These are phyloP conservation scores for Hippocampus guttulatus DNA, from an alignment of 2,113 vertebrate genomes.

Conservation along the genomic window DNA sequence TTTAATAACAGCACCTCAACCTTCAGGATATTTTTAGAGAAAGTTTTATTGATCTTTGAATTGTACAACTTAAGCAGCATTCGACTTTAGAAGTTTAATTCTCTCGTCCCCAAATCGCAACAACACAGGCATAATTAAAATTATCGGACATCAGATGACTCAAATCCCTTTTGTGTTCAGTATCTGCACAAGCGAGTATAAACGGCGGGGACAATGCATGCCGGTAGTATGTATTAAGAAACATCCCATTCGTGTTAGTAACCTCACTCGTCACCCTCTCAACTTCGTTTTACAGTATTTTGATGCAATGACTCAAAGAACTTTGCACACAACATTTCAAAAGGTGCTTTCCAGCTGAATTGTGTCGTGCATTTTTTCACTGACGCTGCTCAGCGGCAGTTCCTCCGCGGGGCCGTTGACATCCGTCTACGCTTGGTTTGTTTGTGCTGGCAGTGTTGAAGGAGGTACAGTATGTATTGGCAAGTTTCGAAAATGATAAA, in stretches of 20 bases:
- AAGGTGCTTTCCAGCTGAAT: conserved; percentile 23
- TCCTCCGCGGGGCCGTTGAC: conserved; percentile 51
- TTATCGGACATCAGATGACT: neutral
- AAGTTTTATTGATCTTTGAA: neutral
- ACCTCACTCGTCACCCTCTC: neutral
- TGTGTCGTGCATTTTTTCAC: conserved; percentile 35
- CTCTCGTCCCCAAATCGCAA: neutral
- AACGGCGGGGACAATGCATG: neutral
- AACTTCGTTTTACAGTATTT: neutral
- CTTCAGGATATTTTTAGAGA: neutral
- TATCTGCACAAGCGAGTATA: neutral
- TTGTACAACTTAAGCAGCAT: neutral
- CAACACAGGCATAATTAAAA: neutral
- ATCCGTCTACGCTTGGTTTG: conserved; percentile 48
- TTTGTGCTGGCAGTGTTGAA: conserved; percentile 49
- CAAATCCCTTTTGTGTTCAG: neutral
- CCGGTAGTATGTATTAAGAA: neutral
- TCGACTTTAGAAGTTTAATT: neutral
- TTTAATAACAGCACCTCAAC: neutral
- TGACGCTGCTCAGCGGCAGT: conserved; percentile 36
- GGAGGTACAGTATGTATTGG: conserved; percentile 55
- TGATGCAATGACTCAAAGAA: neutral
- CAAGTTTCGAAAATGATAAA: conserved; percentile 34
- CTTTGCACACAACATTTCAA: neutral
- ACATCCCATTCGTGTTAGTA: neutral